Percentiles rank a stretch among this genome's conserved stretches.
phyloP scores from a whole-genome alignment of 2,797 vertebrate genomes.

The Yasuhikotakia modesta region DNA sequence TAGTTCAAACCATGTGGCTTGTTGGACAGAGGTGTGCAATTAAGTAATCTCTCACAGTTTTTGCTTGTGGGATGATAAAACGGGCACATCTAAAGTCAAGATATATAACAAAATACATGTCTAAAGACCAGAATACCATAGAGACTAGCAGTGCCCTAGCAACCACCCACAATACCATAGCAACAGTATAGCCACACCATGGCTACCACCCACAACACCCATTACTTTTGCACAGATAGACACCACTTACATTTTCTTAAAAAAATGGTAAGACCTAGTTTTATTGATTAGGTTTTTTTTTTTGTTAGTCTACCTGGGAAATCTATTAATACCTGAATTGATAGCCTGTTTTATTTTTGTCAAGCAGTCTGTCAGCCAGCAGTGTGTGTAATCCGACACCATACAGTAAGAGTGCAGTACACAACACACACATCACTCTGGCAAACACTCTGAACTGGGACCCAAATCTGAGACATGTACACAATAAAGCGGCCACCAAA shows the following conservation, averaged over 20 bases:
- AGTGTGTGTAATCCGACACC: background rate
- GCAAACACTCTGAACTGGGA: constrained; percentile 34
- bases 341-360: background rate
- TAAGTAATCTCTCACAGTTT: background rate
- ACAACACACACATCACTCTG: constrained; percentile 22
- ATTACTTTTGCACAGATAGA: background rate
- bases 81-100: background rate
- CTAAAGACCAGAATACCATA: background rate
- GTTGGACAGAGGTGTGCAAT: background rate
- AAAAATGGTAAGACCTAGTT: background rate
- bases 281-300: background rate
- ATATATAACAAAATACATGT: background rate
- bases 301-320: background rate
- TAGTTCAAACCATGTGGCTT: background rate
- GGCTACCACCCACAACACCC: background rate
- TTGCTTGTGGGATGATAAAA: background rate
- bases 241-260: background rate
- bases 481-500: constrained; percentile 40
- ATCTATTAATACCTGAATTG: background rate
- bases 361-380: constrained; percentile 1
- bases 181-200: background rate
- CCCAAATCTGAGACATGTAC: constrained; percentile 44
- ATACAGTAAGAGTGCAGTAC: background rate
- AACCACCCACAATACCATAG: background rate
- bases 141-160: background rate